These are phyloP conservation scores for Allacma fusca DNA, from an alignment of 2,888 invertebrate species.

Conservation along the genomic window DNA sequence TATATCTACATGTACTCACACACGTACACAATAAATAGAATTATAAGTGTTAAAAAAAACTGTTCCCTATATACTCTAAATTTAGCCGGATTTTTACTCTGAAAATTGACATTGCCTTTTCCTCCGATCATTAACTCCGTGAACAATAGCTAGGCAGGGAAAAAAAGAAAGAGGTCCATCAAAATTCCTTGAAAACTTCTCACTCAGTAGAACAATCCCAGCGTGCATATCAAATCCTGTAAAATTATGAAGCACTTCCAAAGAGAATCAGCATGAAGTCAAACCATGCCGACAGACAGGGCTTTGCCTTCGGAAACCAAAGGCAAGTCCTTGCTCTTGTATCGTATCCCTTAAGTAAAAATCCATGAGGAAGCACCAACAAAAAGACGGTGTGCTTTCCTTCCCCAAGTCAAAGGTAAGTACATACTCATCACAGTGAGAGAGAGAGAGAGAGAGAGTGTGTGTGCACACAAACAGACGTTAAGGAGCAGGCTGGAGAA, in stretches of 20 bases:
- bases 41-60: background rate
- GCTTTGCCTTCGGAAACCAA: background rate
- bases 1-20: too few species aligned
- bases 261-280: constrained; percentile 27
- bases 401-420: background rate
- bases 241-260: constrained; percentile 24
- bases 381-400: background rate
- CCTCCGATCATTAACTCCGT: constrained; percentile 15
- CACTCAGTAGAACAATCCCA: constrained; percentile 26
- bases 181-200: constrained; percentile 19
- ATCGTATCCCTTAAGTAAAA: background rate
- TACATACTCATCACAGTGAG: too few species aligned
- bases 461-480: background rate
- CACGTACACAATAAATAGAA: background rate
- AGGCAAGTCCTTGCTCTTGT: background rate
- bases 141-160: background rate
- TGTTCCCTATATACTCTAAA: background rate
- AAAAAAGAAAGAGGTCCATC: constrained; percentile 19
- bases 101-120: constrained; percentile 21
- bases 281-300: constrained; percentile 23
- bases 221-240: constrained; percentile 26
- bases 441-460: background rate
- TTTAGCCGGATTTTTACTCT: constrained; percentile 5
- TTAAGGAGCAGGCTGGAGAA: background rate
- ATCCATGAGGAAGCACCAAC: background rate